phyloP scores from a whole-genome alignment of 2,888 invertebrate species.

The Daptonema setosum region DNA sequence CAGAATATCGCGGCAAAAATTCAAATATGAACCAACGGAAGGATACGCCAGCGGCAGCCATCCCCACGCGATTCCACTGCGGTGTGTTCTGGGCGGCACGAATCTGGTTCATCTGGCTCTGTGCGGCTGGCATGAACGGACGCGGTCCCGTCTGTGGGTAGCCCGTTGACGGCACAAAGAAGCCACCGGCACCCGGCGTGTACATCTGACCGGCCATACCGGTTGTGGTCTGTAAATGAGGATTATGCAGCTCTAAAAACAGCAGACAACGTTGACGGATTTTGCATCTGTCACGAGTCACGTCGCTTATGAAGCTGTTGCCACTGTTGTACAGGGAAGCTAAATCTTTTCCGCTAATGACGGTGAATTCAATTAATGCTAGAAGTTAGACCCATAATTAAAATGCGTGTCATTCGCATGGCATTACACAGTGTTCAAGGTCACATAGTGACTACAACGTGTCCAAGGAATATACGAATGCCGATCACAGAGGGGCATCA shows the following conservation, averaged over 20 bases:
- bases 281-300: too few species aligned
- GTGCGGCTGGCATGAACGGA: slow-evolving; percentile 10
- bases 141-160: slow-evolving; percentile 11
- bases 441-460: neutral
- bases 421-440: neutral
- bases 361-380: too few species aligned
- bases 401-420: neutral
- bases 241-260: too few species aligned
- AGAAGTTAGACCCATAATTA: too few species aligned
- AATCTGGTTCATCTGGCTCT: slow-evolving; percentile 4
- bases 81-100: neutral
- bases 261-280: too few species aligned
- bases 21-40: too few species aligned
- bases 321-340: too few species aligned
- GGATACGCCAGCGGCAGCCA: neutral
- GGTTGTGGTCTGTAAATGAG: neutral
- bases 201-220: slow-evolving; percentile 12
- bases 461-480: neutral
- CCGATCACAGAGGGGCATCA: too few species aligned
- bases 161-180: slow-evolving; percentile 16
- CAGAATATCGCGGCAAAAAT: too few species aligned
- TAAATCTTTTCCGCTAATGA: too few species aligned
- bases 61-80: neutral
- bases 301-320: too few species aligned
- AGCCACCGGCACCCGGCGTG: slow-evolving; percentile 19